Evolutionary conservation across 2,888 invertebrate species (phyloP), one percentile per base, ranked within the genome.

Genomic region (Empis stercorea): DNA sequence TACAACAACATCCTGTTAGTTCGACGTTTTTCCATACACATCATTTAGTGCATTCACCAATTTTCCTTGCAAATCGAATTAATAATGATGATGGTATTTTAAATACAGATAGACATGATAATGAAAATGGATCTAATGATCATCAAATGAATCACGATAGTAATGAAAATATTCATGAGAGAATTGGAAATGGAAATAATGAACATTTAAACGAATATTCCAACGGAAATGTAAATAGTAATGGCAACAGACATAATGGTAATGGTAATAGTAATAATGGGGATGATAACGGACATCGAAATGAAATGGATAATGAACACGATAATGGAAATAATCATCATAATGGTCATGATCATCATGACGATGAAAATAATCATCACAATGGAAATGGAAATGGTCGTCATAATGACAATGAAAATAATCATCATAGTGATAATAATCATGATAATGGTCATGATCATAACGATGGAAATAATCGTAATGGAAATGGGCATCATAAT

Each of bases 1-100:
- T 60, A 0, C 66, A 63, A 0, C 66, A 63, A 23, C 65, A 66
- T 2, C 60, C 66, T 10, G 63, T 62, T 43, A 64, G 43, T 43
- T 41, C 48, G 7, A 41, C 67, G 30, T 58, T 65, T 1, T 61
- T 66, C 6, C 65, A 66, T 48, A 61, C 66, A 10, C 66, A 63
- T n/a, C n/a, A n/a, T 13, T 56, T 66, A 1, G 59, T 67, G 10
- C 61, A 64, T 23, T 60, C 64, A 0, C 66, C 65, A 0, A 43
- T 64, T n/a, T 47, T 65, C 1, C 50, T 66, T 4, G 47, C 50
- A 3, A 39, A 46, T 30, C 42, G 49, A 6, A 45, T 46, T 23
- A 54, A 49, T 15, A 49, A 46, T 7, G 34, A 13, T 5, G 34
- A 34, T 13, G 7, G 34, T 34, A 34, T n/a, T 5, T n/a, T 34